A percentile compares a stretch with the other conserved stretches of the same genome.
These are phyloP conservation scores for Pterois miles DNA, from an alignment of 2,797 vertebrate genomes.

Conservation along the genomic window DNA sequence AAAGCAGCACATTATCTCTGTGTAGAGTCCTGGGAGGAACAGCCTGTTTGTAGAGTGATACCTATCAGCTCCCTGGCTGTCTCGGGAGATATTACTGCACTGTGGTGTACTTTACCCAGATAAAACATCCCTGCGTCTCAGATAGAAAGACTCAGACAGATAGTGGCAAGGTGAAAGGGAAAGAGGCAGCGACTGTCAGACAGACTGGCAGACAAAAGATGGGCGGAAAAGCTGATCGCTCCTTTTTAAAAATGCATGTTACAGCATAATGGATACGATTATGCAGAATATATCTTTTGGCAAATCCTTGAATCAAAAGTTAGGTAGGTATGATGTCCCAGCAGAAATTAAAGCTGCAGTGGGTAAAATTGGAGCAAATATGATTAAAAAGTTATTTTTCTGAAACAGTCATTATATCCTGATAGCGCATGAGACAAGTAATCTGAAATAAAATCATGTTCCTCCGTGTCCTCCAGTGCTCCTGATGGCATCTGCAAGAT, in stretches of 20 bases:
- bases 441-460: too few relatives aligned
- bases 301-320: neutral
- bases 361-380: too few relatives aligned
- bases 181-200: constrained; percentile 51
- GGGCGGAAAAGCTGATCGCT: constrained; percentile 39
- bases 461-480: too few relatives aligned
- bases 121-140: constrained; percentile 69
- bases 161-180: constrained; percentile 75
- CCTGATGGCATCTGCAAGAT: too few relatives aligned
- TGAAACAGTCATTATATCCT: too few relatives aligned
- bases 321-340: neutral
- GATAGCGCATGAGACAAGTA: too few relatives aligned
- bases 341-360: neutral
- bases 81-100: constrained; percentile 78
- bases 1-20: constrained; percentile 68
- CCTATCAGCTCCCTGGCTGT: constrained; percentile 77
- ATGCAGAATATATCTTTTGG: constrained; percentile 4
- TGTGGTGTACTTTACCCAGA: constrained; percentile 77
- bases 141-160: constrained; percentile 71
- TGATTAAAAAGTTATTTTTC: too few relatives aligned
- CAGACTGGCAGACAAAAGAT: constrained; percentile 61
- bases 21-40: constrained; percentile 72
- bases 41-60: constrained; percentile 81
- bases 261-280: constrained; percentile 20
- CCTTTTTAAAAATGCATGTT: constrained; percentile 35